Base-by-base conservation (phyloP, 2,113 vertebrate species). In the Lepisosteus osseus region DNA sequence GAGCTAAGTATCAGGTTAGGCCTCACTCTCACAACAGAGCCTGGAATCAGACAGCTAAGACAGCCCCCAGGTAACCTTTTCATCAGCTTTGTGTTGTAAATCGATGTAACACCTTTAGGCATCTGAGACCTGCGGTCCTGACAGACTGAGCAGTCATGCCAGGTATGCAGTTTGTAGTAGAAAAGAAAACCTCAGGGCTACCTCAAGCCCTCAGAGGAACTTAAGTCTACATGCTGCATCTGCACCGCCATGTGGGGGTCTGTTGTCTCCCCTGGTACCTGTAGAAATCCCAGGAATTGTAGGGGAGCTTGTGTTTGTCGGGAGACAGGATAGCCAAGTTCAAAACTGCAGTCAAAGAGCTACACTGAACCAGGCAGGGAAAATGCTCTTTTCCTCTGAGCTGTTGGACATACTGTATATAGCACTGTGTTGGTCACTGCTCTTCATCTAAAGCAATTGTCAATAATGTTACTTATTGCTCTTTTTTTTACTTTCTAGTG, bases 231-330 rank as follows among this genome's bases (percentile, higher is more conserved):
- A 12, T 6, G 17, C 42, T 40, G 42, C 41, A 1, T 56, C 64
- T 40, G 15, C 11, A 8, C 64, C 13, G 9, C 41, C 17, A 13
- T 64, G 11, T 41, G 6, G 40, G 41, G n/a, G 6, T 15, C 43
- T n/a, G 41, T 57, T 8, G 13, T 72, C 61, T 56, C 69, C 45
- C 9, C 3, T 7, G 29, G 14, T 12, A 40, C 0, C n/a, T 47
- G 44, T 44, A 7, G 41, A 8, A 51, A n/a, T 45, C 41, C 2
- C 29, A 40, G 1, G 55, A 47, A 8, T 14, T 67, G 54, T 74
- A 45, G 66, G 63, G 67, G 45, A 68, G 62, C 70, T 43, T 72
- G 67, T 72, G 73, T 71, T 67, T 70, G 65, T 73, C 65, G 72
- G 61, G 67, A 9, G 47, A 6, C 5, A 9, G 47, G 47, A 9